These are phyloP conservation scores for Elmis aenea DNA, from an alignment of 2,888 invertebrate species.

Conservation along the genomic window DNA sequence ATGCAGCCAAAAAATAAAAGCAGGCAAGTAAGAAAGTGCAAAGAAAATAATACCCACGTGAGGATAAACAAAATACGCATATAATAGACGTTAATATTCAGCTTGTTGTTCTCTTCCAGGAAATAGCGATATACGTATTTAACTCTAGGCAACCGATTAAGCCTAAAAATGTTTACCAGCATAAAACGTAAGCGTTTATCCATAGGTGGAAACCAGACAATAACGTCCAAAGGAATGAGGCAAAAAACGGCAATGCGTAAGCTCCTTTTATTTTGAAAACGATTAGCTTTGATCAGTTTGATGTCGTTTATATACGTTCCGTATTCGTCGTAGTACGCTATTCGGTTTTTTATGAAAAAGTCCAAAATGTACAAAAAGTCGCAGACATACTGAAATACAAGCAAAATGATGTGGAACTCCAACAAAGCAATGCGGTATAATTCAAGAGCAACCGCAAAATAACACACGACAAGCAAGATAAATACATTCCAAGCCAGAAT, in stretches of 20 bases:
- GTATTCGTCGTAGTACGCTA: conserved; percentile 13
- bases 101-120: conserved; percentile 4
- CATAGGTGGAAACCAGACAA: conserved; percentile 11
- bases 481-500: conserved; percentile 10
- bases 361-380: conserved; percentile 16
- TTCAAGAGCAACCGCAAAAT: conserved; percentile 13
- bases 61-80: conserved; percentile 6
- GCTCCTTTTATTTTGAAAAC: conserved; percentile 1
- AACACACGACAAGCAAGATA: conserved; percentile 14
- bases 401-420: conserved; percentile 3
- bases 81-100: conserved; percentile 9
- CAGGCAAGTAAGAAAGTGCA: conserved; percentile 1
- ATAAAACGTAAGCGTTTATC: neutral
- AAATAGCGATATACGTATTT: conserved; percentile 11
- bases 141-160: conserved; percentile 9
- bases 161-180: neutral
- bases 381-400: conserved; percentile 13
- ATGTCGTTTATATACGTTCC: conserved; percentile 12
- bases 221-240: conserved; percentile 16
- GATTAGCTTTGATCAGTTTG: conserved; percentile 7
- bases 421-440: conserved; percentile 16
- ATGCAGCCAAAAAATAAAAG: conserved; percentile 1
- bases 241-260: conserved; percentile 10
- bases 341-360: conserved; percentile 10
- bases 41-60: conserved; percentile 5